Evolutionary conservation across 2,797 vertebrate genomes (phyloP), one percentile per base, ranked within the genome.

Genomic region (Clarias fuscus): DNA sequence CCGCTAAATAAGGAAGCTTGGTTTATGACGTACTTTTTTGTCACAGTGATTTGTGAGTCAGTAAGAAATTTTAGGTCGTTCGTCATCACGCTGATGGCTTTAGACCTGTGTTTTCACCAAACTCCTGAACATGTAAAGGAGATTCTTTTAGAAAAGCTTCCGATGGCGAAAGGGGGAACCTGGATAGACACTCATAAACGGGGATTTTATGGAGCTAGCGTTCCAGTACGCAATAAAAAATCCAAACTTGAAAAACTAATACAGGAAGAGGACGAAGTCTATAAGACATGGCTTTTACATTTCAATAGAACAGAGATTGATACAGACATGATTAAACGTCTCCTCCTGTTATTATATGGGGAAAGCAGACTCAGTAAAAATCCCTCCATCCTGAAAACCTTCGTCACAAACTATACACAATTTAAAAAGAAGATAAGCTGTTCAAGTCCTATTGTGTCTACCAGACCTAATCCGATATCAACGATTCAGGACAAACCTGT

Each of bases 61-160:
- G 48, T 18, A 0, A 86, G 92, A 89, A 93, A 93, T 15, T 91
- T 91, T 59, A 76, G 91, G 0, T 91, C 92, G 0, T 93, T 93
- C 30, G 71, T 90, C 2, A 17, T 88, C 62, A 5, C 1, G 24
- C 88, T 90, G 0, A 92, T 92, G 87, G 90, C 88, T 5, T 0
- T 92, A 56, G 40, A 89, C 3, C 10, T 88, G 84, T 0, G 0
- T 4, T 0, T 24, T 2, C 73, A 4, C 13, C 37, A 43, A 72
- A 14, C 22, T 13, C 40, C 20, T 72, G 71, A 22, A 43, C 20
- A 4, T 0, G 0, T 4, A 24, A 22, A 43, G 2, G n/a, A 8
- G 0, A 88, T 90, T 22, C 68, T 92, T 4, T 88, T 89, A 22
- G 4, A 88, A 0, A 0, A 86, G 0, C 84, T 91, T 76, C 27